Evolutionary conservation across 2,888 invertebrate species (phyloP), one percentile per base, ranked within the genome.

Genomic region (Cylindroiulus punctatus): DNA sequence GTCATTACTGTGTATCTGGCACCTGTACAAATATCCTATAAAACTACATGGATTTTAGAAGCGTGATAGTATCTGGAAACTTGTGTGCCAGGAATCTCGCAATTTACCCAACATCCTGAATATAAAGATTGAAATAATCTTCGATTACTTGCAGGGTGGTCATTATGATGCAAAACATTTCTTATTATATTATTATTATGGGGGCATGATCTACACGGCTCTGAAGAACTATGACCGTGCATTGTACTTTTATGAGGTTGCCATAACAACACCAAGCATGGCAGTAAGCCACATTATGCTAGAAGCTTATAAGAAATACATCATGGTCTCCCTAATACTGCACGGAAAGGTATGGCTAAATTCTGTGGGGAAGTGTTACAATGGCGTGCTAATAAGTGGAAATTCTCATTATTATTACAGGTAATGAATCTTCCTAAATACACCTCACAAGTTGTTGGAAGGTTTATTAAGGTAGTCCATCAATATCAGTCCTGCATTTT

Each of bases 251-350:
- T 97, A 97, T 91, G 98, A 98, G 94, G 97, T 98, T 26, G 97
- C 96, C 87, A 94, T 98, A 87, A 97, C 97, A 40, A 97, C 97
- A n/a, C 98, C 98, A 3, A 96, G 97, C 44, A 94, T 95, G 92
- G 96, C 96, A 57, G 96, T 98, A 87, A 98, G 98, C 87, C 97
- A 98, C 91, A 97, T 99, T 88, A 98, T 98, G 97, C 92, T 99
- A 87, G 98, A 98, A 92, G 95, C 98, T 19, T 98, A 98, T 91
- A 98, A 98, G 92, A 99, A 99, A 91, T 98, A 96, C 90, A 95
- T 98, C 89, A 92, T 99, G 88, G 95, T 98, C 57, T 97, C 97
- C 65, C 93, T 98, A 87, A 96, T 98, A 90, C 92, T 97, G 87
- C 95, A 97, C 91, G 98, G 98, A 90, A 97, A 97, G 93, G 95